These are phyloP conservation scores for Tauraco hartlaubi DNA, from an alignment of 2,797 vertebrate genomes.

Conservation along the genomic window DNA sequence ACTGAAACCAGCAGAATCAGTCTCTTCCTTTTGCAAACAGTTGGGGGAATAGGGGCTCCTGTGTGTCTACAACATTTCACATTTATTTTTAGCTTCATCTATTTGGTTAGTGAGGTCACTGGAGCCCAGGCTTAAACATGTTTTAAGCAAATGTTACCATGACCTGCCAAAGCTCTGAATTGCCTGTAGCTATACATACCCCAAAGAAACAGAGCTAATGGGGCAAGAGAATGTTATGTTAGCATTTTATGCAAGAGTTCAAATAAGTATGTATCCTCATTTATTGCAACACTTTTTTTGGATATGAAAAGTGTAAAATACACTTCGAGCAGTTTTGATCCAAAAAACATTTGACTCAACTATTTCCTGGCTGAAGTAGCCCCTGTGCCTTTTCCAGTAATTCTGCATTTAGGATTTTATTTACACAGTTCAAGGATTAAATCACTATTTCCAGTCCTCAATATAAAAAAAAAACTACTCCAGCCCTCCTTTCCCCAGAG, in stretches of 20 bases:
- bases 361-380: conserved; percentile 18
- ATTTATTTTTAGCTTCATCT: conserved; percentile 76
- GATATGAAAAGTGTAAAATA: conserved; percentile 1
- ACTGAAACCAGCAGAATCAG: conserved; percentile 51
- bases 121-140: conserved; percentile 56
- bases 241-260: conserved; percentile 10
- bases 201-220: conserved; percentile 10
- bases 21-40: conserved; percentile 64
- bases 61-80: conserved; percentile 62
- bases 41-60: conserved; percentile 44
- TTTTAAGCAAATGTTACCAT: conserved; percentile 72
- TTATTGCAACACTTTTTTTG: conserved; percentile 17
- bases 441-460: conserved; percentile 37
- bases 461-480: background rate
- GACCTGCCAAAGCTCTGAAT: conserved; percentile 59
- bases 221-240: conserved; percentile 16
- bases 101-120: conserved; percentile 73
- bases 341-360: background rate
- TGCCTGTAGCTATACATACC: conserved; percentile 23
- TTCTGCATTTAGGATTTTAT: conserved; percentile 52
- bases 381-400: conserved; percentile 24
- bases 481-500: background rate
- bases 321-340: background rate
- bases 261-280: conserved; percentile 27
- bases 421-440: conserved; percentile 46